phyloP scores from a whole-genome alignment of 2,888 invertebrate genomes.

The Lycophotia porphyrea region DNA sequence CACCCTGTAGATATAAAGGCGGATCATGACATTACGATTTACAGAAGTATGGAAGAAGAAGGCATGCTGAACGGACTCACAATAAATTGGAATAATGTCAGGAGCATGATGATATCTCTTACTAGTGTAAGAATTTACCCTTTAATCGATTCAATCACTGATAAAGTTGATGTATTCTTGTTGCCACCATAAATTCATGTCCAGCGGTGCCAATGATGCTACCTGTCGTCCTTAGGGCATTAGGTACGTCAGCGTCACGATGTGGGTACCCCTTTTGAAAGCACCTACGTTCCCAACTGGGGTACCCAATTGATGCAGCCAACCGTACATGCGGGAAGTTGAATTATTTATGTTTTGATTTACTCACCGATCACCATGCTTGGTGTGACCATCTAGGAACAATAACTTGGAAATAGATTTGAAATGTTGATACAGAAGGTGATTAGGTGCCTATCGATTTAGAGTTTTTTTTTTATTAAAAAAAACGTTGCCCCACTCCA shows the following conservation, averaged over 20 bases:
- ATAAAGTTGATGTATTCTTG: slow-evolving; percentile 30
- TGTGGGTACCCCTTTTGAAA: too few species aligned
- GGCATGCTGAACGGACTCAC: background rate
- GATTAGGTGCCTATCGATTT: background rate
- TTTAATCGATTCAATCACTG: slow-evolving; percentile 25
- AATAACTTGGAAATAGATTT: slow-evolving; percentile 8
- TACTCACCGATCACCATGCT: slow-evolving; percentile 3
- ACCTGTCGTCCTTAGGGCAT: slow-evolving; percentile 19
- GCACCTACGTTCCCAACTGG: too few species aligned
- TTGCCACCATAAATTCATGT: slow-evolving; percentile 22
- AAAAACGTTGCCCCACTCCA: too few species aligned
- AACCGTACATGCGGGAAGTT: slow-evolving; percentile 22
- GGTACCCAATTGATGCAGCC: too few species aligned
- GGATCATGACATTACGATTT: background rate
- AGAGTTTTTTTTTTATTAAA: too few species aligned
- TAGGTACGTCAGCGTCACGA: too few species aligned
- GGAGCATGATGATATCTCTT: background rate
- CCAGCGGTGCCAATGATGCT: slow-evolving; percentile 16
- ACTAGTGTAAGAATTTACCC: background rate
- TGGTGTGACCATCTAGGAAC: slow-evolving; percentile 6
- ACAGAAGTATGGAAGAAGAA: background rate
- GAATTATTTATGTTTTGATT: slow-evolving; percentile 33
- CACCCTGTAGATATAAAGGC: background rate
- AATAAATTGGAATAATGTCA: background rate
- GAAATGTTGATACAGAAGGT: background rate